phyloP scores from a whole-genome alignment of 2,888 invertebrate genomes.

The Polietes domitor region DNA sequence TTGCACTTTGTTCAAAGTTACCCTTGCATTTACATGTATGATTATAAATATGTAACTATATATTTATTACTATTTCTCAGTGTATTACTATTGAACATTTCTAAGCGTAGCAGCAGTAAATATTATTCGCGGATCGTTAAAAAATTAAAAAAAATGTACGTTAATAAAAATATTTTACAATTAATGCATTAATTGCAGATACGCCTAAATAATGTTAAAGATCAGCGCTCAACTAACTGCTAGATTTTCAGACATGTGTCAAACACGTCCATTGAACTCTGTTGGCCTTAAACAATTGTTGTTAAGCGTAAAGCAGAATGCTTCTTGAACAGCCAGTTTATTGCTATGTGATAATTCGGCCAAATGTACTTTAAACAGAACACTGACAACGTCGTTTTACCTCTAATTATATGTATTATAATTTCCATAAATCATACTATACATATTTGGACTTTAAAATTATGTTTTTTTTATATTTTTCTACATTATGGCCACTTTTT shows the following conservation, averaged over 20 bases:
- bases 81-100: background rate
- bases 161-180: background rate
- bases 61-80: background rate
- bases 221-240: background rate
- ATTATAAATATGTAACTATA: no score
- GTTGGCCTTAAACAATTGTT: background rate
- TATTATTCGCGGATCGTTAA: background rate
- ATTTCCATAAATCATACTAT: background rate
- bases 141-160: background rate
- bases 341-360: background rate
- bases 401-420: background rate
- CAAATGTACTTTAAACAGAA: conserved; percentile 31
- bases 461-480: background rate
- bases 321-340: background rate
- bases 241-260: conserved; percentile 3
- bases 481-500: no score
- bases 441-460: background rate
- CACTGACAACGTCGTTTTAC: background rate
- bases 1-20: no score
- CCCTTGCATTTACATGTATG: no score
- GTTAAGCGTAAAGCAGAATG: background rate
- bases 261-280: background rate
- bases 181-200: background rate
- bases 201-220: conserved; percentile 5
- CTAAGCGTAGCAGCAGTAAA: background rate